Conservation (phyloP, 1,140 invertebrate genomes). For the Bombyx mandarina region DNA sequence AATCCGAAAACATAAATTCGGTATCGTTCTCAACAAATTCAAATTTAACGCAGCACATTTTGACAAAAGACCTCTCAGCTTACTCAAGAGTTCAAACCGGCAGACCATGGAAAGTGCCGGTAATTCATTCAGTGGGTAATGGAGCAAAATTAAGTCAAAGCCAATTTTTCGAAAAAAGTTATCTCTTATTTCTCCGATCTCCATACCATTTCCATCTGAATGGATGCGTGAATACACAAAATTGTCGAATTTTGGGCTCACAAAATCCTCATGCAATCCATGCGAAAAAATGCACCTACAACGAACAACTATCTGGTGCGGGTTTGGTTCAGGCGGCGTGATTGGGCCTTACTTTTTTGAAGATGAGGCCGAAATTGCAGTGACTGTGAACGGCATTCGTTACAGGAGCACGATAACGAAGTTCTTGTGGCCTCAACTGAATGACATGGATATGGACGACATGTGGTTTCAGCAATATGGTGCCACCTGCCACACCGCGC, state of each 20-base stretch:
- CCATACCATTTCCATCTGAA: constrained; percentile 3
- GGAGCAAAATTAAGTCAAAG: neutral
- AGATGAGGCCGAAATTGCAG: constrained; percentile 16
- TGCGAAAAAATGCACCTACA: constrained; percentile 15
- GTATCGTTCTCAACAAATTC: constrained; percentile 12
- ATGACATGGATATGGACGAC: too few relatives aligned
- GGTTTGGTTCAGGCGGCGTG: constrained; percentile 35
- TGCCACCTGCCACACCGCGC: too few relatives aligned
- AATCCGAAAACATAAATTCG: constrained; percentile 8
- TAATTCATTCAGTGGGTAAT: neutral
- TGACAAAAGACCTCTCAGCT: constrained; percentile 5
- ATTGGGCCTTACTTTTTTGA: constrained; percentile 33
- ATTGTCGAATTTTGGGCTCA: constrained; percentile 17
- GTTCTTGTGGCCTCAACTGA: neutral
- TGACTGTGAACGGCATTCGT: constrained; percentile 24
- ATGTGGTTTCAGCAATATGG: too few relatives aligned
- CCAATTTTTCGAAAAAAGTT: neutral
- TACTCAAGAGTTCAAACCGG: constrained; percentile 6
- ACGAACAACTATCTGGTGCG: constrained; percentile 40
- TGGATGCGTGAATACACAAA: constrained; percentile 9
- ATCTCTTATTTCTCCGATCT: neutral
- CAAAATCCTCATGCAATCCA: constrained; percentile 32
- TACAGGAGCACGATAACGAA: constrained; percentile 14
- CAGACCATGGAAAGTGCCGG: constrained; percentile 1
- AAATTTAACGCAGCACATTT: constrained; percentile 8